These are phyloP conservation scores for Ochropacha duplaris DNA, from an alignment of 2,888 invertebrate genomes.

Conservation along the genomic window DNA sequence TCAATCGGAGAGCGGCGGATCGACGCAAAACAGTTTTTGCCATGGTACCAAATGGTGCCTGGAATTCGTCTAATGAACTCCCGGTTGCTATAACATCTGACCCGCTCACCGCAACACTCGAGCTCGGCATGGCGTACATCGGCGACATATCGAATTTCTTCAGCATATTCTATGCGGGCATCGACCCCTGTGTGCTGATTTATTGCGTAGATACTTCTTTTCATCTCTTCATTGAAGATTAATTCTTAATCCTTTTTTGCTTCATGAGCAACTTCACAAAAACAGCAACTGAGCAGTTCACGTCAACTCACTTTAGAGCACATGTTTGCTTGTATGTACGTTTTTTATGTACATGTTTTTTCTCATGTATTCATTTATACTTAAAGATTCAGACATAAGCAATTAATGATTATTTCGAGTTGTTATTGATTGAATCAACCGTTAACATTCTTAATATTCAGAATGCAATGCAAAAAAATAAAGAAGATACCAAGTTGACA, in stretches of 20 bases:
- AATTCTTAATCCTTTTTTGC: conserved; percentile 1
- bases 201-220: conserved; percentile 30
- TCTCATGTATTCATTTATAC: neutral
- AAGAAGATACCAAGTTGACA: neutral
- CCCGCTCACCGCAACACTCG: conserved; percentile 49
- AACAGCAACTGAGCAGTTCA: neutral
- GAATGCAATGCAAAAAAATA: too few species aligned
- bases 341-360: neutral
- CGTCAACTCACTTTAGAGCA: neutral
- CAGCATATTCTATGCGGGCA: conserved; percentile 37
- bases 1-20: conserved; percentile 55
- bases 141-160: conserved; percentile 62
- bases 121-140: conserved; percentile 23
- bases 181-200: conserved; percentile 52
- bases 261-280: neutral
- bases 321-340: neutral
- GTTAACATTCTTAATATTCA: neutral
- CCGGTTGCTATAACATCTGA: conserved; percentile 46
- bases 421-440: too few species aligned
- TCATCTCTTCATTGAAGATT: conserved; percentile 25
- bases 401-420: neutral
- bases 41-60: conserved; percentile 48
- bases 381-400: too few species aligned
- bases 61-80: conserved; percentile 64
- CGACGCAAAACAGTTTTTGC: conserved; percentile 72